Conservation (phyloP, 2,113 vertebrate genomes). For the Ifrita kowaldi region DNA sequence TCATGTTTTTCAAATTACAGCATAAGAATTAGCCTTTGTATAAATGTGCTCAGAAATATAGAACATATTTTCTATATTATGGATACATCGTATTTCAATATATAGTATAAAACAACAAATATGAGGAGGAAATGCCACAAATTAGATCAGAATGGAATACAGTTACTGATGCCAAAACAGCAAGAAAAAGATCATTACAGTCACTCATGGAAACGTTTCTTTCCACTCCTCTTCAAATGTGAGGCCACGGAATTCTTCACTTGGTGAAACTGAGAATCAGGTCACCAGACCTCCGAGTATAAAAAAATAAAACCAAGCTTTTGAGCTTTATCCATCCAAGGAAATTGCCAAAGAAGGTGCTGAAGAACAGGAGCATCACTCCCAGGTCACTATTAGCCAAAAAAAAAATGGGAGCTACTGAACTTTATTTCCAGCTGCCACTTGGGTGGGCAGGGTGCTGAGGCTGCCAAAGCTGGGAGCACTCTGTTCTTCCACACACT, state of each 20-base stretch:
- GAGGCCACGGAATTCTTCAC: background rate
- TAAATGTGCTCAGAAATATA: background rate
- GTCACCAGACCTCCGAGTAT: background rate
- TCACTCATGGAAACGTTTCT: background rate
- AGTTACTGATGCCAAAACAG: background rate
- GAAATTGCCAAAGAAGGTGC: background rate
- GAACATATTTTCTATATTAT: slow-evolving; percentile 28
- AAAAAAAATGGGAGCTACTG: background rate
- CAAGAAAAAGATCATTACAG: background rate
- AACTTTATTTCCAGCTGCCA: background rate
- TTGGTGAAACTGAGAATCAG: background rate
- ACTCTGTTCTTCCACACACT: background rate
- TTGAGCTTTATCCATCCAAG: background rate
- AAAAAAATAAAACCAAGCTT: background rate
- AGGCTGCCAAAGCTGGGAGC: background rate
- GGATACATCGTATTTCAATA: slow-evolving; percentile 38
- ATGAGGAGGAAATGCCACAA: slow-evolving; percentile 38
- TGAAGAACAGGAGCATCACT: background rate
- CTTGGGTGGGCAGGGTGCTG: background rate
- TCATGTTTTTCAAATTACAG: slow-evolving; percentile 34
- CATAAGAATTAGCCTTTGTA: slow-evolving; percentile 19
- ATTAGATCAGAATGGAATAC: slow-evolving; percentile 39
- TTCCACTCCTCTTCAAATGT: background rate
- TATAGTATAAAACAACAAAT: slow-evolving; percentile 33
- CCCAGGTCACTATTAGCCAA: background rate